Conservation (phyloP, 92 coral and sea anemone genomes). For the Epizoanthus ramosus region DNA sequence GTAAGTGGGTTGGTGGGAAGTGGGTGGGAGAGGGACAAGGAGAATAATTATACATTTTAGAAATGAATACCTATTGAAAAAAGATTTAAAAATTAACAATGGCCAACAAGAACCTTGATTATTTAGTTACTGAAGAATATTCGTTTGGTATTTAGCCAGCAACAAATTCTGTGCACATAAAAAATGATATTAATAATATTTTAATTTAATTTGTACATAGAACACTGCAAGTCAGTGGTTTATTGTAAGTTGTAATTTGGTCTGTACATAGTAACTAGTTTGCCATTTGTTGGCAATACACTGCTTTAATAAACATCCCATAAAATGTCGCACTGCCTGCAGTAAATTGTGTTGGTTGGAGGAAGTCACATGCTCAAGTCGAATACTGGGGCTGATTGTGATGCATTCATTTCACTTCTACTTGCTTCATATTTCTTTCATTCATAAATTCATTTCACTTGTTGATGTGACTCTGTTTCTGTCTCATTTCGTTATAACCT, state of each 20-base stretch:
- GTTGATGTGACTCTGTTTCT: too few relatives aligned
- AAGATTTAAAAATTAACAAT: neutral
- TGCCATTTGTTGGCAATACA: neutral
- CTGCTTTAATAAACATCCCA: conserved; percentile 29
- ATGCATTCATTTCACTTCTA: neutral
- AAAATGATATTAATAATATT: neutral
- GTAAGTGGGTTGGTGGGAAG: neutral
- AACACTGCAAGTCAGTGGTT: neutral
- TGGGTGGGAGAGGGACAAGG: conserved; percentile 15
- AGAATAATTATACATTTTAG: neutral
- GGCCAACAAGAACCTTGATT: conserved; percentile 37
- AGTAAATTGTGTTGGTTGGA: conserved; percentile 29
- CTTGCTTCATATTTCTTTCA: neutral
- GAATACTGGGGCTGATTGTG: neutral
- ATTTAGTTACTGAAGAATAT: neutral
- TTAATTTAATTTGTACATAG: conserved; percentile 4
- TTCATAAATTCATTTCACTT: too few relatives aligned
- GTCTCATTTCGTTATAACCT: too few relatives aligned
- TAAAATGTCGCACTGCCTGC: conserved; percentile 35
- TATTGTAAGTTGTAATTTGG: conserved; percentile 11
- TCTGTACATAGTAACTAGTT: conserved; percentile 9
- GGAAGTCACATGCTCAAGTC: neutral
- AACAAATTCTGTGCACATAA: conserved; percentile 24
- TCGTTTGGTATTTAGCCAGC: neutral
- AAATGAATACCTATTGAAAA: neutral